A percentile compares a stretch with the other conserved stretches of the same genome.
Evolutionary conservation across 2,113 vertebrate genomes (phyloP).

Genomic region (Callopanchax toddi): DNA sequence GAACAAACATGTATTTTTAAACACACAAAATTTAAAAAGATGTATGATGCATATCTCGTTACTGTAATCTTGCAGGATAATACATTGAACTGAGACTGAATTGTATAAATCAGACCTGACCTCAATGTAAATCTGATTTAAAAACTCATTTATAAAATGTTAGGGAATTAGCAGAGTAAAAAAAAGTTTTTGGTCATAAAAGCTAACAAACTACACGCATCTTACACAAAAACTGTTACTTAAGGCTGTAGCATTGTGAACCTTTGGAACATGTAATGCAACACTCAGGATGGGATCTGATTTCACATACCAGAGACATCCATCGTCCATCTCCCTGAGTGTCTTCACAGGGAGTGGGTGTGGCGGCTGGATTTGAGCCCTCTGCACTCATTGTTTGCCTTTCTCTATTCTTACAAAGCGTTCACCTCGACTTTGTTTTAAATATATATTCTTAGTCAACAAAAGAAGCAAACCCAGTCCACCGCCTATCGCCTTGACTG

Average conservation of each 20-base stretch:
- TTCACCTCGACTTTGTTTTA: slow-evolving; percentile 14
- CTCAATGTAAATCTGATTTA: background rate
- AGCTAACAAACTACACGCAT: too few species aligned
- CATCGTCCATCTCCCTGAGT: slow-evolving; percentile 88
- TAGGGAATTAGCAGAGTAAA: too few species aligned
- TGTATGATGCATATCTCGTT: background rate
- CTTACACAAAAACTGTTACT: too few species aligned
- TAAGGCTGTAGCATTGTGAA: too few species aligned
- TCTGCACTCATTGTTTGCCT: slow-evolving; percentile 80
- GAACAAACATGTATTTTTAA: background rate
- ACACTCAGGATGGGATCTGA: background rate
- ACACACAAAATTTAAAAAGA: background rate
- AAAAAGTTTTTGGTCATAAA: too few species aligned
- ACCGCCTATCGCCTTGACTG: background rate
- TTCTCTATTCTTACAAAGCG: slow-evolving; percentile 38
- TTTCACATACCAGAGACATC: slow-evolving; percentile 88
- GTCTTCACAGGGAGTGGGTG: slow-evolving; percentile 82
- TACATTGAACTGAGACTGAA: too few species aligned
- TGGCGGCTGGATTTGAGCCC: slow-evolving; percentile 86
- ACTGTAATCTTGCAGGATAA: too few species aligned
- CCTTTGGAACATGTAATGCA: background rate
- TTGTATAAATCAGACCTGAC: background rate
- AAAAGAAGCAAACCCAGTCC: slow-evolving; percentile 7
- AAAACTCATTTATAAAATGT: too few species aligned
- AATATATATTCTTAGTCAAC: background rate